These are phyloP conservation scores for Leucoma salicis DNA, from an alignment of 2,888 invertebrate genomes.

Conservation along the genomic window DNA sequence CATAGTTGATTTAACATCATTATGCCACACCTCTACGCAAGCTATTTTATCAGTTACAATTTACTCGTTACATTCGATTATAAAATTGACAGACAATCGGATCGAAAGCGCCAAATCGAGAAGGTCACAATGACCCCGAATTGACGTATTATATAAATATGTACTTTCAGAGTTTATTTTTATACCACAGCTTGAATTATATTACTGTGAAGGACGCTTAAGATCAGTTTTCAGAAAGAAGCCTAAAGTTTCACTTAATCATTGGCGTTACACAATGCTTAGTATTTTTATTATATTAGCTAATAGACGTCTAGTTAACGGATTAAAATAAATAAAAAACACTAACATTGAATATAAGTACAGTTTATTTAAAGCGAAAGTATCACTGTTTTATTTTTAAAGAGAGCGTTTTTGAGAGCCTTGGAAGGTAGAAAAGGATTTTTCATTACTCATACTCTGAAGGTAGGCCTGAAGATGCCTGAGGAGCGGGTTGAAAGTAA, in stretches of 20 bases:
- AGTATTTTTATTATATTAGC: constrained; percentile 9
- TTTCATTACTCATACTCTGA: too few relatives aligned
- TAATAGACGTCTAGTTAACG: constrained; percentile 5
- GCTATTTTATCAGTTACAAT: constrained; percentile 38
- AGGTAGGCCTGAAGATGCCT: too few relatives aligned
- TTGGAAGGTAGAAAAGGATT: neutral
- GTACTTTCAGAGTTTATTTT: constrained; percentile 21
- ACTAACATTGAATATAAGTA: neutral
- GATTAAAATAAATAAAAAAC: neutral
- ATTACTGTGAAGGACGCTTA: constrained; percentile 23
- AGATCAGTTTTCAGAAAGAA: constrained; percentile 25
- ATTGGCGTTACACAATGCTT: constrained; percentile 15
- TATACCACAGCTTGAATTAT: constrained; percentile 18
- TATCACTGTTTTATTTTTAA: neutral
- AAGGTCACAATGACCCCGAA: constrained; percentile 40
- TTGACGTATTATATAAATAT: constrained; percentile 23
- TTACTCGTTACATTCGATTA: constrained; percentile 50
- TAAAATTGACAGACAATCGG: constrained; percentile 50
- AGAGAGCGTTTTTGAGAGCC: neutral
- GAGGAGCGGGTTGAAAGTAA: too few relatives aligned
- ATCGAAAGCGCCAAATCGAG: constrained; percentile 37
- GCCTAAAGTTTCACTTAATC: constrained; percentile 22
- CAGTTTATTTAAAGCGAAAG: neutral
- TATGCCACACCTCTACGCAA: constrained; percentile 50
- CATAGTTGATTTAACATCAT: constrained; percentile 22